A percentile compares a stretch with the other conserved stretches of the same genome.
These are phyloP conservation scores for Ephydatia muelleri DNA, from an alignment of 37 sponge, comb jelly and placozoan species.

Conservation along the genomic window DNA sequence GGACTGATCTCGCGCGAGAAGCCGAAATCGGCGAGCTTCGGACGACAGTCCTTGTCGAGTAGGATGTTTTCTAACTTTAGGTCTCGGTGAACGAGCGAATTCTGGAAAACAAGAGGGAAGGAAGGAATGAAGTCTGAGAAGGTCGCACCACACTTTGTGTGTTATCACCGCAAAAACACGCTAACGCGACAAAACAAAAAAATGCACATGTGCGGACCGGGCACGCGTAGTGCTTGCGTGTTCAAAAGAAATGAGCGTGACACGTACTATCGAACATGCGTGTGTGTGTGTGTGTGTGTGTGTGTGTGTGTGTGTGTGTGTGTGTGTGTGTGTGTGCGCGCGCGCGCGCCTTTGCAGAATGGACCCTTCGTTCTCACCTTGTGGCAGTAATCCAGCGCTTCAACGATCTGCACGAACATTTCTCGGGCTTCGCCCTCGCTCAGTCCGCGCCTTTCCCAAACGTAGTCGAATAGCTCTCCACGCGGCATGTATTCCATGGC, in stretches of 20 bases:
- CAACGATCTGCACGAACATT: conserved; percentile 34
- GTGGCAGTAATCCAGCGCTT: conserved; percentile 51
- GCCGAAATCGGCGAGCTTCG: conserved; percentile 88
- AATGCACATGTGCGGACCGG: too few species aligned
- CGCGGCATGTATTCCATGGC: conserved; percentile 54
- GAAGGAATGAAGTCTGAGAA: neutral
- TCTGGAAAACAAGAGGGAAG: conserved; percentile 26
- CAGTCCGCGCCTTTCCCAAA: conserved; percentile 27
- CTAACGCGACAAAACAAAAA: too few species aligned
- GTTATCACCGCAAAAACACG: neutral
- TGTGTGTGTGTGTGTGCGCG: neutral
- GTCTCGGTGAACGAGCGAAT: conserved; percentile 64
- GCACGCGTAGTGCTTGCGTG: too few species aligned
- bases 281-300: neutral
- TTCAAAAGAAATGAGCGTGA: too few species aligned
- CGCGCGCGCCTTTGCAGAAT: too few species aligned
- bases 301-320: neutral
- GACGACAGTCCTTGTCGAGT: conserved; percentile 34
- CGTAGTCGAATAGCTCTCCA: conserved; percentile 61
- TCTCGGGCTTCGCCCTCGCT: conserved; percentile 30
- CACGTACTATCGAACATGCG: neutral
- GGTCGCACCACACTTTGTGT: neutral
- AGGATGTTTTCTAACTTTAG: conserved; percentile 81
- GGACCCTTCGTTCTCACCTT: conserved; percentile 2
- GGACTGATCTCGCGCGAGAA: conserved; percentile 59